Percentiles rank a stretch among this genome's conserved stretches.
Conservation (phyloP, 2,113 vertebrate species). For the Urocynchramus pylzowi region DNA sequence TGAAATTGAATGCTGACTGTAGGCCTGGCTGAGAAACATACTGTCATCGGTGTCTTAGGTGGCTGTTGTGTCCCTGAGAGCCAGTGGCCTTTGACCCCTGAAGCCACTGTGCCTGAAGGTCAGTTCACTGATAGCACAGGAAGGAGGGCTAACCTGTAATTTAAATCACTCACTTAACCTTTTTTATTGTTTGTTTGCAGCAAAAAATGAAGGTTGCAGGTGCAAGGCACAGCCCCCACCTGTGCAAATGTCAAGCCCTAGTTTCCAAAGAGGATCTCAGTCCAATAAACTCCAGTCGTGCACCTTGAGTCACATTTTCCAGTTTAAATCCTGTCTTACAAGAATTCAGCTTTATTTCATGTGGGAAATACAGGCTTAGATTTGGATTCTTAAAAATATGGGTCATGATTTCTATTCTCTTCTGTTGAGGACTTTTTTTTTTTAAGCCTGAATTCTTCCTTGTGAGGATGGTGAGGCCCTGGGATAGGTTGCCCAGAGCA, state of each 20-base stretch:
- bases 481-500: not conserved
- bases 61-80: constrained; percentile 78
- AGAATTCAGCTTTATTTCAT: not conserved
- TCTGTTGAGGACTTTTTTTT: not conserved
- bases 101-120: constrained; percentile 84
- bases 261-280: constrained; percentile 7
- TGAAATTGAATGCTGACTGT: constrained; percentile 78
- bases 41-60: constrained; percentile 82
- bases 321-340: not conserved
- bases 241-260: constrained; percentile 28
- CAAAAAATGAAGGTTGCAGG: constrained; percentile 28
- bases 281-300: not conserved
- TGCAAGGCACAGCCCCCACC: constrained; percentile 16
- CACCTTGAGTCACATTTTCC: not conserved
- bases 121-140: constrained; percentile 75
- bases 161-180: constrained; percentile 52
- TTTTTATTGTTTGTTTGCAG: constrained; percentile 48
- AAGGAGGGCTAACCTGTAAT: constrained; percentile 64
- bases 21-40: constrained; percentile 98
- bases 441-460: not conserved
- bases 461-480: not conserved
- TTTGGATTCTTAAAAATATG: not conserved
- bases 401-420: not conserved
- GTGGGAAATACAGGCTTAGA: not conserved
- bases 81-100: constrained; percentile 77